A percentile compares a stretch with the other conserved stretches of the same genome.
Evolutionary conservation across 2,113 vertebrate species (phyloP).

Genomic region (Pitta sordida): DNA sequence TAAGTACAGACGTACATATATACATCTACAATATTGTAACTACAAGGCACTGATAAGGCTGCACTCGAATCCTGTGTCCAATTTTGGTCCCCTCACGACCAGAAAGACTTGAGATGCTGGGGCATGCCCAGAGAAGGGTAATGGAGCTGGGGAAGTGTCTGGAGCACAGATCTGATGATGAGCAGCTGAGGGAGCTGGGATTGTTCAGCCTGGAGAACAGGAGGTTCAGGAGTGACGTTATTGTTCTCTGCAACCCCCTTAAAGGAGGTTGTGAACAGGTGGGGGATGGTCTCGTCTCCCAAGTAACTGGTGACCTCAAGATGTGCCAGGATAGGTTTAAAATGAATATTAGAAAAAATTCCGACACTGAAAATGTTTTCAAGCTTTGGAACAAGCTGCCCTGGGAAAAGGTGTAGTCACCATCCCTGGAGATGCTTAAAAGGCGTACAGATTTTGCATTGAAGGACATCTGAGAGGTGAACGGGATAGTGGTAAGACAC

Average conservation of each 20-base stretch:
- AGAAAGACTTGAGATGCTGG: neutral
- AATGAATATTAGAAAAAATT: neutral
- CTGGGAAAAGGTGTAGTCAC: neutral
- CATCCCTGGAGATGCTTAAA: neutral
- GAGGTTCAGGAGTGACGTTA: neutral
- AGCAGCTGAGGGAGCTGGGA: neutral
- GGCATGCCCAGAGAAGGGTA: neutral
- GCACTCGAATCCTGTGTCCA: accelerated
- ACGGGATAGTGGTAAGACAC: accelerated
- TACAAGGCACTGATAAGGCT: neutral
- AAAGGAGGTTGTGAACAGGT: neutral
- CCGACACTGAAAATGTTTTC: neutral
- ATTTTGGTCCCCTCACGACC: neutral
- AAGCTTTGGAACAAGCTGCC: neutral
- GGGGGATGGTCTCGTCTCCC: too few species aligned
- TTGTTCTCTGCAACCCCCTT: neutral
- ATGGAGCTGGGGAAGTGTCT: neutral
- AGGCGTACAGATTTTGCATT: accelerated
- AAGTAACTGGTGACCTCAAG: neutral
- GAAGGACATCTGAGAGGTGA: neutral
- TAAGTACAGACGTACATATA: neutral
- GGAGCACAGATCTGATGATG: neutral
- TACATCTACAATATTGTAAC: too few species aligned
- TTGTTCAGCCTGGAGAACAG: neutral
- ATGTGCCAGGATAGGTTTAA: neutral